Conservation (phyloP, 2,113 vertebrate genomes). For the Silurus meridionalis region DNA sequence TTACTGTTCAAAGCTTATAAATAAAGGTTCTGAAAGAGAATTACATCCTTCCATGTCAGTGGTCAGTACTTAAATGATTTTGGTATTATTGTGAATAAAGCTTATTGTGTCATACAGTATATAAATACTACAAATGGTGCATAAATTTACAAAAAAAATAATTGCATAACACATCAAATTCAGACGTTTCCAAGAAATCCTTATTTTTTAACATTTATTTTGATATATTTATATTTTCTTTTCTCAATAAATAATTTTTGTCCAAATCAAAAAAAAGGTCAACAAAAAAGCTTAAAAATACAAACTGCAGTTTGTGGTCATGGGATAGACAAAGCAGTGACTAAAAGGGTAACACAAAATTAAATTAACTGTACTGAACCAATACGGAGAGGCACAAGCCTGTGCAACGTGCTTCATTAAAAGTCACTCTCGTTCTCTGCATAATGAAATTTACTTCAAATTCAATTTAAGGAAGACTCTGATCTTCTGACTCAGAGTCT, state of each 20-base stretch:
- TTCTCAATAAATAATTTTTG: background rate
- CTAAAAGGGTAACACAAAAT: slow-evolving; percentile 15
- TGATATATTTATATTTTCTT: background rate
- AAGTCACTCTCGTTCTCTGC: background rate
- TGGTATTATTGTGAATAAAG: background rate
- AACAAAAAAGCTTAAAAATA: background rate
- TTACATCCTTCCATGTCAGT: background rate
- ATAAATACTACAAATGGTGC: background rate
- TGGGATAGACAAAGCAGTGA: slow-evolving; percentile 26
- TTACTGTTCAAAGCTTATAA: background rate
- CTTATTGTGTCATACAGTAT: background rate
- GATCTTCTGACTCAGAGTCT: background rate
- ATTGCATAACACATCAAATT: background rate
- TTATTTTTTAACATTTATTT: background rate
- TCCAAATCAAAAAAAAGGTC: background rate
- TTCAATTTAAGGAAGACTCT: slow-evolving; percentile 48
- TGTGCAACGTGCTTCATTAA: slow-evolving; percentile 7
- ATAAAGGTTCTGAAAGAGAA: background rate
- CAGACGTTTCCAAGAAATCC: background rate
- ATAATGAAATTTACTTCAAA: slow-evolving; percentile 53
- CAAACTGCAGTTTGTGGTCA: background rate
- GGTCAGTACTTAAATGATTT: background rate
- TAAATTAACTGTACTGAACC: slow-evolving; percentile 7
- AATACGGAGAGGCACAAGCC: background rate
- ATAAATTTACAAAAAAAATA: background rate